Evolutionary conservation across 2,113 vertebrate species (phyloP).

Genomic region (Sapajus apella): DNA sequence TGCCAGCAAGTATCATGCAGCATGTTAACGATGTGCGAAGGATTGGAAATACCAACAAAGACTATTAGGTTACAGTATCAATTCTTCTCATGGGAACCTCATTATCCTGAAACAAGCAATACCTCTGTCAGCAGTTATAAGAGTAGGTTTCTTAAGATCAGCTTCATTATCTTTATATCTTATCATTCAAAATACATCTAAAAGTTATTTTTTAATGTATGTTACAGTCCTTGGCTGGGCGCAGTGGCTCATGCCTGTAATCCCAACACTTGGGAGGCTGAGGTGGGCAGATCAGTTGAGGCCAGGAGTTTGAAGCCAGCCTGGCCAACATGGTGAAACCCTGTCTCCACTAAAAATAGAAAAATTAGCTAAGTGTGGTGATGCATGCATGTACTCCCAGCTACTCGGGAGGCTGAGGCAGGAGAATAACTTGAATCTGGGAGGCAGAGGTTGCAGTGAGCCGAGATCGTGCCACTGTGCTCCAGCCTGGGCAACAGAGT

Average conservation of each 20-base stretch:
- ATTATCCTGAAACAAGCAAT: not conserved
- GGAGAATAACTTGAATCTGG: not conserved
- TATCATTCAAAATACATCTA: not conserved
- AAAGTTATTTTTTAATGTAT: not conserved
- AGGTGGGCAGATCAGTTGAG: not conserved
- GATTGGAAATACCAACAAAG: not conserved
- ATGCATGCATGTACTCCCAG: not conserved
- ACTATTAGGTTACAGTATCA: not conserved
- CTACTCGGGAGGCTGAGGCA: not conserved
- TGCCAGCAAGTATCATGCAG: not conserved
- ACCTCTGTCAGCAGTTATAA: not conserved
- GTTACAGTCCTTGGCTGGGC: not conserved
- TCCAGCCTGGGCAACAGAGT: not conserved
- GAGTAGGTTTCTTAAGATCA: not conserved
- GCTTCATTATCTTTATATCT: not conserved
- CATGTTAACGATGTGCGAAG: not conserved
- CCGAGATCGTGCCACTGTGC: no score
- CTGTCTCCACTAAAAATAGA: not conserved
- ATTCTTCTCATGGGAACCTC: not conserved
- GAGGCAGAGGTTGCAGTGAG: not conserved
- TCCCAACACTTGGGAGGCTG: not conserved
- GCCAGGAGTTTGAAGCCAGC: not conserved
- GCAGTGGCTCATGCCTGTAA: not conserved
- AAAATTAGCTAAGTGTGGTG: not conserved
- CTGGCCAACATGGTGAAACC: not conserved